phyloP scores from a whole-genome alignment of 2,797 vertebrate genomes.

The Eupleurogrammus muticus region DNA sequence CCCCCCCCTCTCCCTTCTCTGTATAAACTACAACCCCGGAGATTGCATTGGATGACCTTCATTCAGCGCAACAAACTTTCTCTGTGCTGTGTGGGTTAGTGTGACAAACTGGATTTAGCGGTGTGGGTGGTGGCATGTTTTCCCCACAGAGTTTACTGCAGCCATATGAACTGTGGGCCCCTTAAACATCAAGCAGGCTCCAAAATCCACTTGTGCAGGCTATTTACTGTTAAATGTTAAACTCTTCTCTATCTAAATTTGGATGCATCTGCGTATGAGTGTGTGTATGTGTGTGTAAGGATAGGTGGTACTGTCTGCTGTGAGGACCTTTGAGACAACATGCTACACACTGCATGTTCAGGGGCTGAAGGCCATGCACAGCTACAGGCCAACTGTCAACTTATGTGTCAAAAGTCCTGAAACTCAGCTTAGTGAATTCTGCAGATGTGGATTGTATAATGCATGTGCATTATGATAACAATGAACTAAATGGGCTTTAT shows the following conservation, averaged over 20 bases:
- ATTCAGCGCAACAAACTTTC: slow-evolving; percentile 17
- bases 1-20: slow-evolving; percentile 15
- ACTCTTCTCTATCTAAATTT: neutral
- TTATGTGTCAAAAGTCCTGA: neutral
- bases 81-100: neutral
- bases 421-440: neutral
- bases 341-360: neutral
- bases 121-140: slow-evolving; percentile 18
- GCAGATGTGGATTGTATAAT: no score
- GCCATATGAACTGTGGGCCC: slow-evolving; percentile 6
- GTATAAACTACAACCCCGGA: slow-evolving; percentile 11
- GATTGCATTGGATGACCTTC: slow-evolving; percentile 17
- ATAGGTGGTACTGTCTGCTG: neutral
- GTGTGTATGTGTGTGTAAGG: no score
- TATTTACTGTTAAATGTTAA: slow-evolving; percentile 15
- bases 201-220: neutral
- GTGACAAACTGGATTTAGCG: slow-evolving; percentile 17
- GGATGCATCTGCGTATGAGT: no score
- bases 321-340: neutral
- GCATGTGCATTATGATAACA: no score
- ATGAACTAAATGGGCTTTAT: no score
- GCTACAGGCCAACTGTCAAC: neutral
- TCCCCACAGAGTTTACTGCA: neutral
- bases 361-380: no score
- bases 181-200: neutral